Evolutionary conservation across 1,140 invertebrate genomes (phyloP).

Genomic region (Meteorus sp.): DNA sequence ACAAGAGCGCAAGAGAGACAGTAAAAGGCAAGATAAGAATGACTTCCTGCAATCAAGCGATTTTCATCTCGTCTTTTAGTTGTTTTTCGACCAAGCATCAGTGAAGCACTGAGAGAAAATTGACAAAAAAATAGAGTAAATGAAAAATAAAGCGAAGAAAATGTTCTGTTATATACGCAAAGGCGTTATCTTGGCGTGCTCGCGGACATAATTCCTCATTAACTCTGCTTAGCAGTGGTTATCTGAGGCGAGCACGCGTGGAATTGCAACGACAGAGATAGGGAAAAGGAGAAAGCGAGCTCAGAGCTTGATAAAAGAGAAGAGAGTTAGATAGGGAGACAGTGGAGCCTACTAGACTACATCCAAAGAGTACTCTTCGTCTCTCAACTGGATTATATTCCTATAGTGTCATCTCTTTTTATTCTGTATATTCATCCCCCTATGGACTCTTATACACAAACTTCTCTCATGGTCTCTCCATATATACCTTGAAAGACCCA

Average conservation of each 20-base stretch:
- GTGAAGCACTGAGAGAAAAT: no score
- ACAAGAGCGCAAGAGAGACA: conserved; percentile 4
- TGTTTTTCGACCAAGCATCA: no score
- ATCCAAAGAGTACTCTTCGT: no score
- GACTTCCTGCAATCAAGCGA: conserved; percentile 24
- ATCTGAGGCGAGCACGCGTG: conserved; percentile 39
- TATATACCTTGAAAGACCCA: no score
- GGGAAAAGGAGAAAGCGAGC: no score
- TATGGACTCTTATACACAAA: background rate
- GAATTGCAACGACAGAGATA: conserved; percentile 32
- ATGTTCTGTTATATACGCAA: conserved; percentile 6
- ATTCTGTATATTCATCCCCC: conserved; percentile 20
- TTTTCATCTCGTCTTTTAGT: conserved; percentile 1
- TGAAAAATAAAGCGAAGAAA: background rate
- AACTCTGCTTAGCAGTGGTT: conserved; percentile 40
- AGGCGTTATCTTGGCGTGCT: conserved; percentile 8
- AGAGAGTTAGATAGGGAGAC: no score
- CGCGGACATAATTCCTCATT: conserved; percentile 32
- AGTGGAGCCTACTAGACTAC: no score
- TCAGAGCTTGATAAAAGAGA: no score
- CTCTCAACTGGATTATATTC: no score
- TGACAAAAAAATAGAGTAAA: background rate
- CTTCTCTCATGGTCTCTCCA: no score
- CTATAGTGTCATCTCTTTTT: conserved; percentile 25
- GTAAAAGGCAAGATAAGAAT: conserved; percentile 21